Percentiles rank a stretch among this genome's conserved stretches.
These are phyloP conservation scores for Leucoma salicis DNA, from an alignment of 2,888 invertebrate species.

Conservation along the genomic window DNA sequence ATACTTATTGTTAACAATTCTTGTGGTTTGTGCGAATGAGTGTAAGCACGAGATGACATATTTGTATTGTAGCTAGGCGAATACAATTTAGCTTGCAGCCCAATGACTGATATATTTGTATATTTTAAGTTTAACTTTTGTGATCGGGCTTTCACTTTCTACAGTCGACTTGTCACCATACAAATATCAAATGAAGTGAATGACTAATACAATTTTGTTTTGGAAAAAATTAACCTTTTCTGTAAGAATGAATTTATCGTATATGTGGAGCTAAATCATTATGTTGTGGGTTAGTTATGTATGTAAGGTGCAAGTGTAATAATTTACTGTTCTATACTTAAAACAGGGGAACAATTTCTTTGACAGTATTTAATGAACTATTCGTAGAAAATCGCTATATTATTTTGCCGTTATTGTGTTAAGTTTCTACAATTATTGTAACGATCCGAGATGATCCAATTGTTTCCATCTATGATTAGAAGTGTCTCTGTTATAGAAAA, in stretches of 20 bases:
- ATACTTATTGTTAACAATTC: constrained; percentile 39
- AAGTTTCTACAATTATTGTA: constrained; percentile 21
- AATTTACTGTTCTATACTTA: constrained; percentile 20
- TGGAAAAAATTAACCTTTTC: constrained; percentile 17
- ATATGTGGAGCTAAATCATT: constrained; percentile 12
- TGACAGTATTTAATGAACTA: constrained; percentile 41
- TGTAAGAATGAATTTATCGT: constrained; percentile 12
- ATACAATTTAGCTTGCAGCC: constrained; percentile 54
- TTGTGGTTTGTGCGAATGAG: constrained; percentile 33
- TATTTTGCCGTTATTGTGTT: constrained; percentile 17
- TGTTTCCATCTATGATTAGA: constrained; percentile 20
- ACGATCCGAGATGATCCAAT: constrained; percentile 8
- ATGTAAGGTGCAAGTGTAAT: constrained; percentile 17
- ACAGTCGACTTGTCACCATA: not conserved
- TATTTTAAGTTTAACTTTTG: constrained; percentile 61
- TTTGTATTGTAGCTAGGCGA: constrained; percentile 54
- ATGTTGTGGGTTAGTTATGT: constrained; percentile 28
- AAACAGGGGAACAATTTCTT: constrained; percentile 39
- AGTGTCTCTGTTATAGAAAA: constrained; percentile 14
- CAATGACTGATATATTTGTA: constrained; percentile 77
- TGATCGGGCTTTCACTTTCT: constrained; percentile 49
- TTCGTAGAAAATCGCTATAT: constrained; percentile 18
- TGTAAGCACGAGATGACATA: constrained; percentile 31
- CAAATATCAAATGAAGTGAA: not conserved
- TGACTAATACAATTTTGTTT: constrained; percentile 10